phyloP scores from a whole-genome alignment of 2,797 vertebrate genomes.

The Notamacropus eugenii region DNA sequence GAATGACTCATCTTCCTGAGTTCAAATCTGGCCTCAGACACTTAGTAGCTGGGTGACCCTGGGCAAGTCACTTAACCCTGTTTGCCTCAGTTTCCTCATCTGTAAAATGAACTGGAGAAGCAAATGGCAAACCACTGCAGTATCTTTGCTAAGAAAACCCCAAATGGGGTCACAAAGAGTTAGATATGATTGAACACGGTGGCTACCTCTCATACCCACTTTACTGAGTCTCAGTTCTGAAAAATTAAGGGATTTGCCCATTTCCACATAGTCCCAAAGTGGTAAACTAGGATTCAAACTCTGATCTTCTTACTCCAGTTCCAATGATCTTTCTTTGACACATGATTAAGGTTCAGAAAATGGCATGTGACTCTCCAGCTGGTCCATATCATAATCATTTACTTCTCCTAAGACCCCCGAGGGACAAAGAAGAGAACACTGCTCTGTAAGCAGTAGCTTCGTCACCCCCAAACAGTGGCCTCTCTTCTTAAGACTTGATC shows the following conservation, averaged over 20 bases:
- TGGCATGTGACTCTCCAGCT: background rate
- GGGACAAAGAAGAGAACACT: background rate
- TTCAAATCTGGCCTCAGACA: background rate
- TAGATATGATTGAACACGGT: background rate
- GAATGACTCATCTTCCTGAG: background rate
- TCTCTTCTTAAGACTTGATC: background rate
- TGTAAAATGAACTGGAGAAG: too few relatives aligned
- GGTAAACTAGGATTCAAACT: background rate
- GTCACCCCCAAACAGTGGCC: background rate
- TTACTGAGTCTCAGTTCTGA: background rate
- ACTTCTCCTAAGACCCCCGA: background rate
- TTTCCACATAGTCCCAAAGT: background rate
- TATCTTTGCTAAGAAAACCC: too few relatives aligned
- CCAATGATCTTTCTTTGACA: background rate
- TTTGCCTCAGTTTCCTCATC: too few relatives aligned
- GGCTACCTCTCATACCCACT: background rate
- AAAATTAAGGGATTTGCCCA: background rate
- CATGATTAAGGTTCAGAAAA: background rate
- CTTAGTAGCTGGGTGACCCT: too few relatives aligned
- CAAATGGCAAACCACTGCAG: too few relatives aligned
- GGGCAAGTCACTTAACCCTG: too few relatives aligned
- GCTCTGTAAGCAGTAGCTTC: background rate
- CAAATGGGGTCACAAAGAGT: too few relatives aligned
- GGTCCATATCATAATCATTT: background rate
- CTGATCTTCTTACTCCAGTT: background rate